Conservation (phyloP, 1,140 invertebrate species). For the Cotesia typhae region DNA sequence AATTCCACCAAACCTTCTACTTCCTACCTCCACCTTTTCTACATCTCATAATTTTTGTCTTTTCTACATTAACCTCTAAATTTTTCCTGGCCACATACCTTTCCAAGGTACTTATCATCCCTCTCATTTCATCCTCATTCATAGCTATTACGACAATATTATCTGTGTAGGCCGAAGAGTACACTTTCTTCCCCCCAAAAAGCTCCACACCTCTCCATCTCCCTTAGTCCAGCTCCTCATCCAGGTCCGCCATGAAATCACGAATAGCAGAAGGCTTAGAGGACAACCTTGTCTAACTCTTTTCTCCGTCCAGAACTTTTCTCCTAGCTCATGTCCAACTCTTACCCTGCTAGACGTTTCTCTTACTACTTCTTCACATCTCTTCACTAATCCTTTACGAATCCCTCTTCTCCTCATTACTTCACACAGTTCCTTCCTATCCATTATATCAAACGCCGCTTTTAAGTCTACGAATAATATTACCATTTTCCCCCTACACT, state of each 20-base stretch:
- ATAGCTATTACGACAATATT: slow-evolving; percentile 24
- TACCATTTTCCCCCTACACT: too few species aligned
- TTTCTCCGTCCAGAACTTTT: slow-evolving; percentile 26
- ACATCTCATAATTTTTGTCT: slow-evolving; percentile 34
- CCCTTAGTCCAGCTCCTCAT: slow-evolving; percentile 20
- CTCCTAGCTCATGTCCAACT: neutral
- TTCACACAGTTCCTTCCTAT: too few species aligned
- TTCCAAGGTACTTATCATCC: slow-evolving; percentile 31
- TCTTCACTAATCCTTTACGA: neutral
- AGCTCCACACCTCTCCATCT: slow-evolving; percentile 15
- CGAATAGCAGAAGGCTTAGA: slow-evolving; percentile 27
- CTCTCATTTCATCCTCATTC: slow-evolving; percentile 19
- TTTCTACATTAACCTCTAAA: slow-evolving; percentile 22
- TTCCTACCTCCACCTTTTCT: slow-evolving; percentile 23
- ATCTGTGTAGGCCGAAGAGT: slow-evolving; percentile 22
- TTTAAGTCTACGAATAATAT: too few species aligned
- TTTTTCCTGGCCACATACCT: slow-evolving; percentile 23
- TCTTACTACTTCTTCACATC: slow-evolving; percentile 19
- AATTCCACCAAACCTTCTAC: slow-evolving; percentile 9
- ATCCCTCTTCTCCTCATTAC: neutral
- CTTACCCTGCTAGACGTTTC: slow-evolving; percentile 22
- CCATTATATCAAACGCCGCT: too few species aligned
- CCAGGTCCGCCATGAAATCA: slow-evolving; percentile 21
- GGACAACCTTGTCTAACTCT: slow-evolving; percentile 27
- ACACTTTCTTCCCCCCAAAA: slow-evolving; percentile 19